Base-by-base conservation (phyloP, 2,888 invertebrate genomes). In the Chironomus tentans region DNA sequence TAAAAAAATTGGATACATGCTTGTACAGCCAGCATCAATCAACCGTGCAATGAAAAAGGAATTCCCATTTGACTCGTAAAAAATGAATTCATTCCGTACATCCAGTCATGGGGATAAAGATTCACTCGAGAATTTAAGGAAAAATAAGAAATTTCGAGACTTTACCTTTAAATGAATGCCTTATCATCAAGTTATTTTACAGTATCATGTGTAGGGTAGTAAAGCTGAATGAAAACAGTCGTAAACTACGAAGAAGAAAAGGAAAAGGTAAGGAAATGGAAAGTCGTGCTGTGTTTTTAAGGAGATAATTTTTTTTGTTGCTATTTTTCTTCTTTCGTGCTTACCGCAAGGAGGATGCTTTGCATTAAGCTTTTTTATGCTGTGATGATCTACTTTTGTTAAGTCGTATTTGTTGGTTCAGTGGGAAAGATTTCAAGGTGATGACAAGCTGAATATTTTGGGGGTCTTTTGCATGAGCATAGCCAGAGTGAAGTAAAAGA, bases 11-110 rank as follows among this genome's bases (percentile, higher is more conserved):
- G 56, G n/a, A 56, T 56, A 13, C n/a, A n/a, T n/a, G 50, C 50
- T 50, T 13, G 3, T 15, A 15, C 6, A 18, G 6, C 10, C 21
- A 22, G 21, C 70, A 70, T 70, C 70, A 70, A 70, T 70, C 70
- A 70, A 70, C 21, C 48, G 18, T 18, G 56, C 50, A 50, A 15
- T 50, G 18, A 13, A 21, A 68, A 28, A 48, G n/a, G 22, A 47
- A 21, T 68, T 48, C 70, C 70, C 47, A 22, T 48, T 48, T 47
- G 70, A 48, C 46, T 47, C 70, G 46, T 69, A 46, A 69, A 69
- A 69, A 2, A 21, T 0, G 5, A 48, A 68, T 68, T 70, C 48
- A 70, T 47, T 46, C 38, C 15, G 4, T 50, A 13, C n/a, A 50
- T 13, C 24, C 24, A 68, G 18, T 28, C 24, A n/a, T 18, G 61